Conservation (phyloP, 2,797 vertebrate species). For the Dipus sagitta region DNA sequence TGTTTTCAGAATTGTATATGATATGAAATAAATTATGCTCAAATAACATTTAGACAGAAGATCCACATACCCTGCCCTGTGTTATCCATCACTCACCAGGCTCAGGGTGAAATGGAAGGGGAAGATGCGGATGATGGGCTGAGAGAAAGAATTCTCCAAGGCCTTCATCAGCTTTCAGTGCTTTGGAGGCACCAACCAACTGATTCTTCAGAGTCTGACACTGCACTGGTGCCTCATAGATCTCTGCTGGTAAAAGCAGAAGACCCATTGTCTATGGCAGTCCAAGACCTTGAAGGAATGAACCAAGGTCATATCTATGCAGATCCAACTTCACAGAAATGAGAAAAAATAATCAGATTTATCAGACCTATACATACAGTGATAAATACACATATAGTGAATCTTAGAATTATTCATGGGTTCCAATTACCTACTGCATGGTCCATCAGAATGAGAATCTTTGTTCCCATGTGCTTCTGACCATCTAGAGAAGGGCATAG, state of each 20-base stretch:
- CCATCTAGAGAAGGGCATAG: neutral
- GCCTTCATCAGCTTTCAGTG: neutral
- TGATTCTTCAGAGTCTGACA: neutral
- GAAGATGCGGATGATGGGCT: neutral
- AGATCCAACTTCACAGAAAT: no score
- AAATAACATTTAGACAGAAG: neutral
- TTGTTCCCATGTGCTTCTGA: neutral
- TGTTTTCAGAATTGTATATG: slow-evolving; percentile 20
- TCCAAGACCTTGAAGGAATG: no score
- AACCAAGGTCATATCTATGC: no score
- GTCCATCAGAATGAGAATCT: no score
- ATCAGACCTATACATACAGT: no score
- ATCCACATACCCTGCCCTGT: neutral
- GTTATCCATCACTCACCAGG: neutral
- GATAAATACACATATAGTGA: no score
- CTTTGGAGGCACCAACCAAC: neutral
- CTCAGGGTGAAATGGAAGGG: neutral
- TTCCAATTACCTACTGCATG: no score
- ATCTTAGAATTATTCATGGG: no score
- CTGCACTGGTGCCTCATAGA: neutral
- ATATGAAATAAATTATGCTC: slow-evolving; percentile 6
- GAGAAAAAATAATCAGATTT: no score
- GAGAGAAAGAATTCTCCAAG: neutral
- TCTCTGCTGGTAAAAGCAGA: neutral
- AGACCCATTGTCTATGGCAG: neutral